phyloP scores from a whole-genome alignment of 2,888 invertebrate species.

The Lasioglossum marginatum region DNA sequence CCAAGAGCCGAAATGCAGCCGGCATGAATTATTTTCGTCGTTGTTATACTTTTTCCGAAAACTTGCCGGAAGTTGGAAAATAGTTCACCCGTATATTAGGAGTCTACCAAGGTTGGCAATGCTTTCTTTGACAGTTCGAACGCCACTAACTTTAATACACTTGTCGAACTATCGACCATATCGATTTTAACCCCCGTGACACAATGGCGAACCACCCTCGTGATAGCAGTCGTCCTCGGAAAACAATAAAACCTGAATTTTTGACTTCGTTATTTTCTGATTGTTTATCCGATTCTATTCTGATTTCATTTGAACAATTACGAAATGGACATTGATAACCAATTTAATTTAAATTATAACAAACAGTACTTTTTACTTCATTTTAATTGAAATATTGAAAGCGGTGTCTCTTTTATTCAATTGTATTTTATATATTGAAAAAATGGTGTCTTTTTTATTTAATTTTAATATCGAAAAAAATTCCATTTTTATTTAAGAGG shows the following conservation, averaged over 20 bases:
- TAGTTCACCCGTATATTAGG: background rate
- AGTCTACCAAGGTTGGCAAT: conserved; percentile 1
- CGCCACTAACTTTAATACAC: background rate
- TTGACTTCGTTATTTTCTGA: background rate
- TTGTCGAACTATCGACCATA: conserved; percentile 5
- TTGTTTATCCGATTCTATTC: background rate
- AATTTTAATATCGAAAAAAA: too few species aligned
- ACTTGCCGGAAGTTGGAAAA: background rate
- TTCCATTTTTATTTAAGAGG: too few species aligned
- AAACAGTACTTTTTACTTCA: background rate
- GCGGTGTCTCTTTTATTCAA: too few species aligned
- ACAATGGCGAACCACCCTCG: background rate
- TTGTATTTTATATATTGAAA: too few species aligned
- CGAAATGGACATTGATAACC: background rate
- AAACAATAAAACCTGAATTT: background rate
- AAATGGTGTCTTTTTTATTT: too few species aligned
- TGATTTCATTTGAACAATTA: background rate
- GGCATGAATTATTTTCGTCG: conserved; percentile 5
- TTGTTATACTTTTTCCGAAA: background rate
- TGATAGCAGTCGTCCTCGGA: background rate
- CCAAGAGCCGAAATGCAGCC: background rate
- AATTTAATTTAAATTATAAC: background rate
- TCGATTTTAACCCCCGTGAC: conserved; percentile 5
- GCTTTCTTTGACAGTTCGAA: conserved; percentile 11
- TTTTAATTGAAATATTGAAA: too few species aligned